These are phyloP conservation scores for Selene dorsalis DNA, from an alignment of 2,797 vertebrate genomes.

Conservation along the genomic window DNA sequence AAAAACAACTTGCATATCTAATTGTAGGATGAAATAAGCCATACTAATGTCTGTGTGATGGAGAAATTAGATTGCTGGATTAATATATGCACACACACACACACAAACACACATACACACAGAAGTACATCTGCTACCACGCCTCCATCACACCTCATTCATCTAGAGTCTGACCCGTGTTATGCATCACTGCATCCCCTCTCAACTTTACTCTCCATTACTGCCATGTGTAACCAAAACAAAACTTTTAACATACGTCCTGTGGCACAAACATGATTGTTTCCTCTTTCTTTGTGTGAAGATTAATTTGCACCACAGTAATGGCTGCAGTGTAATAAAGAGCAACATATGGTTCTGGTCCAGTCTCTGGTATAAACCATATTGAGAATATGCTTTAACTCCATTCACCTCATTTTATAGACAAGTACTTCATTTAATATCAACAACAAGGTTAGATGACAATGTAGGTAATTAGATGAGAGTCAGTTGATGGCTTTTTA, in stretches of 20 bases:
- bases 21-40: conserved; percentile 12
- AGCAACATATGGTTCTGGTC: conserved; percentile 62
- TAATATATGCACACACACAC: conserved; percentile 17
- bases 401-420: conserved; percentile 71
- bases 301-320: conserved; percentile 51
- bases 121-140: conserved; percentile 2
- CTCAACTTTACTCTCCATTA: conserved; percentile 22
- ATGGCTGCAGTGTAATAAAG: conserved; percentile 54
- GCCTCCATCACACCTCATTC: conserved; percentile 39
- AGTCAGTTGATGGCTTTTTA: conserved; percentile 78
- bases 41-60: background rate
- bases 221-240: background rate
- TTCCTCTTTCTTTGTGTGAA: conserved; percentile 25
- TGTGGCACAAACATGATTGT: conserved; percentile 25
- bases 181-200: conserved; percentile 36
- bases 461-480: conserved; percentile 77
- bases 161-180: conserved; percentile 29
- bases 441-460: conserved; percentile 75
- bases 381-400: conserved; percentile 58
- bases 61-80: conserved; percentile 1
- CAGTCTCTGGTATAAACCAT: conserved; percentile 49
- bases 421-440: conserved; percentile 77
- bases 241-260: conserved; percentile 26
- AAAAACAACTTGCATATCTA: conserved; percentile 19
- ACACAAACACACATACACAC: too few relatives aligned